A percentile compares a stretch with the other conserved stretches of the same genome.
Conservation (phyloP, 2,113 vertebrate species). For the Myotis brandtii region DNA sequence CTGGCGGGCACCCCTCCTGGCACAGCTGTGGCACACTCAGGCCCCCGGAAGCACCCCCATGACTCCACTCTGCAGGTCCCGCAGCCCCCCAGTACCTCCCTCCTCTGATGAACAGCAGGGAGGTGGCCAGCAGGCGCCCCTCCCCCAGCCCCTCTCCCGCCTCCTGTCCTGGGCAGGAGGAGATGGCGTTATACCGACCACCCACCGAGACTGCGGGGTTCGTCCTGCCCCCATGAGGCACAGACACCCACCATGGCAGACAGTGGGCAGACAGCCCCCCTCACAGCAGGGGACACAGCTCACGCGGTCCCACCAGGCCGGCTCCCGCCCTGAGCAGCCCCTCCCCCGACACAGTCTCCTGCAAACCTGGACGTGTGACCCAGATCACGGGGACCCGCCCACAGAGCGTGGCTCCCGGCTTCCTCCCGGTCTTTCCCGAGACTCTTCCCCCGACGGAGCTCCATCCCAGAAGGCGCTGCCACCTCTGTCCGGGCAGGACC, state of each 20-base stretch:
- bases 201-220: accelerated
- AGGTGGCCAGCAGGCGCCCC: background rate
- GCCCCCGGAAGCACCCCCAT: accelerated
- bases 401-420: accelerated
- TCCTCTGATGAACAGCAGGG: accelerated
- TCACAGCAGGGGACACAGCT: accelerated
- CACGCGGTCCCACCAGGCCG: accelerated
- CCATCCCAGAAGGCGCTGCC: accelerated
- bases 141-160: accelerated
- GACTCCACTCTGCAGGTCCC: background rate
- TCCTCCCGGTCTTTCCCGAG: background rate
- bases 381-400: accelerated
- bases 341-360: accelerated
- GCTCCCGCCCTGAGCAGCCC: background rate
- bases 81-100: background rate
- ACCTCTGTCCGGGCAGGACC: accelerated
- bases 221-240: background rate
- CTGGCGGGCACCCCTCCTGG: no score
- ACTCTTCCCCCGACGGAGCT: accelerated
- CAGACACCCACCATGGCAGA: background rate
- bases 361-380: background rate
- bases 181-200: accelerated
- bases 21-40: accelerated
- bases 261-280: background rate
- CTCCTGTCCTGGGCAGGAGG: background rate